A percentile compares a stretch with the other conserved stretches of the same genome.
Conservation (phyloP, 2,113 vertebrate genomes). For the Erythrolamprus reginae region DNA sequence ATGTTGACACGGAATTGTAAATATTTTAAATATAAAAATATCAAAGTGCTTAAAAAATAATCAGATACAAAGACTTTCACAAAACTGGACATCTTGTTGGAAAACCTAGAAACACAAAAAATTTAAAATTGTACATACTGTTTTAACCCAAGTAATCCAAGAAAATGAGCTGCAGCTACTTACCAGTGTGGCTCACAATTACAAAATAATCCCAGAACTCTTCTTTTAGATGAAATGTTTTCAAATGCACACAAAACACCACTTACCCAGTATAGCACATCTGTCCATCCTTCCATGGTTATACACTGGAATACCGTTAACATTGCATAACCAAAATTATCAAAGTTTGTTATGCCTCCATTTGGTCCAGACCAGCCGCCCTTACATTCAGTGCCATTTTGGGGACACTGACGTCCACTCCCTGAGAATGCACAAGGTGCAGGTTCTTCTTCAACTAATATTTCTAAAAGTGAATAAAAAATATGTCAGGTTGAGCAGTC, state of each 20-base stretch:
- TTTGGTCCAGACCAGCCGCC: conserved; percentile 97
- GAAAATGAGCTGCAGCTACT: conserved; percentile 17
- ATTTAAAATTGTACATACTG: conserved; percentile 22
- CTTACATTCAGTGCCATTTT: conserved; percentile 89
- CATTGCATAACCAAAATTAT: conserved; percentile 99
- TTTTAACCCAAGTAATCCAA: conserved; percentile 28
- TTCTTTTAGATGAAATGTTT: not conserved
- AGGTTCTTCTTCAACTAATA: conserved; percentile 88
- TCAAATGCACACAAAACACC: not conserved
- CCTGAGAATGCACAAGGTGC: conserved; percentile 96
- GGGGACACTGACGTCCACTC: conserved; percentile 87
- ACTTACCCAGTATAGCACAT: conserved; percentile 96
- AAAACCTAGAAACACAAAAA: conserved; percentile 23
- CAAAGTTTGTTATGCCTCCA: conserved; percentile 96
- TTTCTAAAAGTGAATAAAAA: conserved; percentile 63
- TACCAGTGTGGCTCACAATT: conserved; percentile 15
- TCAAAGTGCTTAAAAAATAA: conserved; percentile 31
- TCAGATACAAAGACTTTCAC: conserved; percentile 5
- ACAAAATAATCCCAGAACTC: not conserved
- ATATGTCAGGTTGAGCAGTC: not conserved
- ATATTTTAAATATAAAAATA: conserved; percentile 12
- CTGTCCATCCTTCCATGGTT: conserved; percentile 99
- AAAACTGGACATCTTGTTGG: conserved; percentile 23
- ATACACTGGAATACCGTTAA: conserved; percentile 99
- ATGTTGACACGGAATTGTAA: conserved; percentile 32